These are phyloP conservation scores for Drosophila miranda DNA, from an alignment of 1,140 invertebrate species.

Conservation along the genomic window DNA sequence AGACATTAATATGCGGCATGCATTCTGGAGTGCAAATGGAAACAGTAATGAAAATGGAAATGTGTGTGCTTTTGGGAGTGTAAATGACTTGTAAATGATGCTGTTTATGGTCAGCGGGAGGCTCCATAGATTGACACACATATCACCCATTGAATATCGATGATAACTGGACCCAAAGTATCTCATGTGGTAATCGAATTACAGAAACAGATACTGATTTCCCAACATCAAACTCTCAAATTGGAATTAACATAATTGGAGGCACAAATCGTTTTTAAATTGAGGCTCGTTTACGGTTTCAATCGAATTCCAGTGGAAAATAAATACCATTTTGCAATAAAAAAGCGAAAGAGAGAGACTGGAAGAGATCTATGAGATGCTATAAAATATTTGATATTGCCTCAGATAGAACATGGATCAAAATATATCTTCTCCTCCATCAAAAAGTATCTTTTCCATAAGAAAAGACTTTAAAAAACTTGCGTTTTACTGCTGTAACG, in stretches of 20 bases:
- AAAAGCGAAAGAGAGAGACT: not conserved
- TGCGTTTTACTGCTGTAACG: no score
- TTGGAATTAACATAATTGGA: conserved; percentile 35
- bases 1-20: conserved; percentile 24
- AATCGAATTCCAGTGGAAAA: conserved; percentile 42
- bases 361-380: not conserved
- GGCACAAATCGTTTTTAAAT: conserved; percentile 39
- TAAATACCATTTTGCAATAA: conserved; percentile 32
- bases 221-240: conserved; percentile 31
- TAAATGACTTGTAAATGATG: conserved; percentile 35
- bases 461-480: no score
- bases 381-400: no score
- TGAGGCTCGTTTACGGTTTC: conserved; percentile 36
- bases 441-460: no score
- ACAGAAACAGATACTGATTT: conserved; percentile 21
- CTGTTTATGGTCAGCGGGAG: conserved; percentile 4
- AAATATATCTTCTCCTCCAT: no score
- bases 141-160: conserved; percentile 8
- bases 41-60: conserved; percentile 35
- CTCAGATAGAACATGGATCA: no score
- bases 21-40: conserved; percentile 20
- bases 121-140: conserved; percentile 23
- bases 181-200: conserved; percentile 43
- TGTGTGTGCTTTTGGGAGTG: not conserved
- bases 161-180: conserved; percentile 5